A percentile compares a stretch with the other conserved stretches of the same genome.
Conservation (phyloP, 2,888 invertebrate species). For the Dasypogon diadema region DNA sequence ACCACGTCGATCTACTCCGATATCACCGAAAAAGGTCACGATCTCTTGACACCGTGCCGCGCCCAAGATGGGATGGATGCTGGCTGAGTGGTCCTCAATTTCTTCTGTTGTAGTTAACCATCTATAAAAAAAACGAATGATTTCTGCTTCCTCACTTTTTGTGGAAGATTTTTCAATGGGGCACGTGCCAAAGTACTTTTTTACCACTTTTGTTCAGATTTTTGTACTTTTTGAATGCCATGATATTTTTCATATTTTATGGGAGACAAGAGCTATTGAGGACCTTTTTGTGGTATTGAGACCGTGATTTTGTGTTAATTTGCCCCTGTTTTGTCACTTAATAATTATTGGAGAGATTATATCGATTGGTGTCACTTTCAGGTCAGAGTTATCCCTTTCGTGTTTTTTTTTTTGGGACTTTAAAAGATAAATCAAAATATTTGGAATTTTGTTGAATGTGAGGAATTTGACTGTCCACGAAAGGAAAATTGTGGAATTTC, state of each 20-base stretch:
- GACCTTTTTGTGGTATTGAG: neutral
- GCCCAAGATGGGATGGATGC: constrained; percentile 46
- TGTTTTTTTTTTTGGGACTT: no score
- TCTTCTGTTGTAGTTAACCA: constrained; percentile 22
- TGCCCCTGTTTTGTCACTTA: neutral
- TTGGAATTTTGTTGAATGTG: no score
- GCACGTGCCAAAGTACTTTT: constrained; percentile 55
- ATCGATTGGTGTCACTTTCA: no score
- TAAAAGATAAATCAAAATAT: no score
- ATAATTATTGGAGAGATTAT: no score
- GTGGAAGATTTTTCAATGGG: constrained; percentile 32
- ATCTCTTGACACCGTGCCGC: constrained; percentile 38
- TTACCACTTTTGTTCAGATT: constrained; percentile 51
- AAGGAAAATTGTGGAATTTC: no score
- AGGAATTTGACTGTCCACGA: no score
- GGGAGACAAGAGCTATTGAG: neutral
- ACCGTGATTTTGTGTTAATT: neutral
- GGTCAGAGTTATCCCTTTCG: no score
- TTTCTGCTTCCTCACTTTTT: constrained; percentile 40
- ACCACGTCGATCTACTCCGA: constrained; percentile 27
- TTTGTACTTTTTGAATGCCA: constrained; percentile 50
- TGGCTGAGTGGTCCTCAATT: constrained; percentile 52
- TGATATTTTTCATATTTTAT: constrained; percentile 14
- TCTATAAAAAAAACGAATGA: neutral
- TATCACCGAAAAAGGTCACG: constrained; percentile 50